phyloP scores from a whole-genome alignment of 2,888 invertebrate species.

The Malacosoma neustria region DNA sequence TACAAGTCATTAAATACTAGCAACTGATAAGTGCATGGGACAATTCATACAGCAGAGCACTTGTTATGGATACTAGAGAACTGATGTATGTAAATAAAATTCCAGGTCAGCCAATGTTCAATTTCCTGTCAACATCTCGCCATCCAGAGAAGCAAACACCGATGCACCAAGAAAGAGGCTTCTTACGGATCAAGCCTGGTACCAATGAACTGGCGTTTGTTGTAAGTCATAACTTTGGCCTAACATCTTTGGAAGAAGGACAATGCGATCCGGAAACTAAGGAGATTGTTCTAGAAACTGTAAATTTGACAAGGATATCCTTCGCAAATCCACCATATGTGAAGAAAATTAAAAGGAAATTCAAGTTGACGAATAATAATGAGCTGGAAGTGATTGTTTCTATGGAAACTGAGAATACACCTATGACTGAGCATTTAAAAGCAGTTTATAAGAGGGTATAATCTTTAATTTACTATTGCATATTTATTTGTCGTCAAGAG shows the following conservation, averaged over 20 bases:
- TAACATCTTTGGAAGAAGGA: constrained; percentile 77
- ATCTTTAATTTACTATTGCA: background rate
- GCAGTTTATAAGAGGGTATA: constrained; percentile 56
- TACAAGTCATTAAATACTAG: too few relatives aligned
- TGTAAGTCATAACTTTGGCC: constrained; percentile 77
- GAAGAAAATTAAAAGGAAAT: constrained; percentile 50
- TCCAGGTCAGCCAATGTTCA: constrained; percentile 77
- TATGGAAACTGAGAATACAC: constrained; percentile 74
- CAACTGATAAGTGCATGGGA: too few relatives aligned
- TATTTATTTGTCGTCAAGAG: too few relatives aligned
- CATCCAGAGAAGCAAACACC: constrained; percentile 67
- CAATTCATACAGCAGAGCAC: too few relatives aligned
- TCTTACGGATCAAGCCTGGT: constrained; percentile 72
- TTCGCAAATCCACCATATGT: constrained; percentile 71
- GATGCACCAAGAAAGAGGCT: constrained; percentile 79
- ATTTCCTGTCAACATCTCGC: constrained; percentile 66
- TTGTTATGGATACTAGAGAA: too few relatives aligned
- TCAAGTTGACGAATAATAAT: constrained; percentile 36
- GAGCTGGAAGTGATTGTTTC: constrained; percentile 53
- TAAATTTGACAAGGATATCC: constrained; percentile 58
- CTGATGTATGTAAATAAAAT: constrained; percentile 5
- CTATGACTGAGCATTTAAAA: constrained; percentile 69
- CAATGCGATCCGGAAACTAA: constrained; percentile 42
- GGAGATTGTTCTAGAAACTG: constrained; percentile 62
- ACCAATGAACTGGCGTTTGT: constrained; percentile 69